Conservation (phyloP, 2,113 vertebrate species). For the Passer domesticus region DNA sequence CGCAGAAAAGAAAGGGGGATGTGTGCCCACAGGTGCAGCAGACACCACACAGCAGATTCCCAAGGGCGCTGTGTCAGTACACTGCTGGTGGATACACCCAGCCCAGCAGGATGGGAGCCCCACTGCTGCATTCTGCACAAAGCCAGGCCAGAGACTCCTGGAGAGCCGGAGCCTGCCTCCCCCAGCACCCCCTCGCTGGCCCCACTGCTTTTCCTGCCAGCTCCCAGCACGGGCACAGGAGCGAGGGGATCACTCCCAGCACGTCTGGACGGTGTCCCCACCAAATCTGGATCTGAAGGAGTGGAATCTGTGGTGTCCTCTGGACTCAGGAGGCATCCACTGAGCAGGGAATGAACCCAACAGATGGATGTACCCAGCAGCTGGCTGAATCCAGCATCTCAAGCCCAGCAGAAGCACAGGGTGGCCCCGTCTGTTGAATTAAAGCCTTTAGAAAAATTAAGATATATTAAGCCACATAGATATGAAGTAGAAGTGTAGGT, state of each 20-base stretch:
- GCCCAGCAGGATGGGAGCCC: background rate
- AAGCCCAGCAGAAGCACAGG: background rate
- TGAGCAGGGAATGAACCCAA: background rate
- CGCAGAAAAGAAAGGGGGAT: background rate
- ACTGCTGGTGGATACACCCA: accelerated
- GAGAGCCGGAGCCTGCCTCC: background rate
- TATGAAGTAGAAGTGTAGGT: background rate
- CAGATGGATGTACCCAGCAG: background rate
- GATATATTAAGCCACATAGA: background rate
- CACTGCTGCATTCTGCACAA: background rate
- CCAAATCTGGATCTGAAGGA: background rate
- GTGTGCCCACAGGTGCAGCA: too few species aligned
- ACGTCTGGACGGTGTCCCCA: background rate
- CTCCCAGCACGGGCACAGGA: background rate
- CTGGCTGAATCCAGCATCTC: background rate
- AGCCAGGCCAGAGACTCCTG: background rate
- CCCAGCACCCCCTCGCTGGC: background rate
- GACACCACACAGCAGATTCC: background rate
- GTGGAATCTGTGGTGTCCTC: background rate
- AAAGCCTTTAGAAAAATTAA: background rate
- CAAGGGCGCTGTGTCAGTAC: background rate
- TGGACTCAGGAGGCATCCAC: background rate
- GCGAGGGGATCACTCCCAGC: background rate
- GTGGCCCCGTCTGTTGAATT: background rate
- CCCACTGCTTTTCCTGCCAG: background rate